A percentile compares a stretch with the other conserved stretches of the same genome.
Conservation (phyloP, 2,113 vertebrate species). For the Podiceps cristatus region DNA sequence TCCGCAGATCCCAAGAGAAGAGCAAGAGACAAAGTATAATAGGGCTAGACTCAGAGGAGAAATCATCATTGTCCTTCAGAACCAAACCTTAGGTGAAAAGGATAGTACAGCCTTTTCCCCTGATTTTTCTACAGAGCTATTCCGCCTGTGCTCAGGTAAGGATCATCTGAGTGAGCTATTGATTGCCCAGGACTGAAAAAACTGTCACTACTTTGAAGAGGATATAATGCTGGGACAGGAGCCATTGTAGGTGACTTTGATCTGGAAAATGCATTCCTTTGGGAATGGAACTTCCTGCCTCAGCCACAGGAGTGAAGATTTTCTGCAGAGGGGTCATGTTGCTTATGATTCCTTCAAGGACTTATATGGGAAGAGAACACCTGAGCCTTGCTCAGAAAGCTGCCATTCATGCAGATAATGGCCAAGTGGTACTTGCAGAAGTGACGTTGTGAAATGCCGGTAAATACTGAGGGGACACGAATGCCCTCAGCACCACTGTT, state of each 20-base stretch:
- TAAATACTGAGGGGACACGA: background rate
- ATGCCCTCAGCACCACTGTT: background rate
- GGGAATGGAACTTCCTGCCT: background rate
- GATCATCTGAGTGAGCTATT: background rate
- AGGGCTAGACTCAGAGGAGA: background rate
- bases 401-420: background rate
- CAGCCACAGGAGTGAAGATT: background rate
- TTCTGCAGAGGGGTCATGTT: background rate
- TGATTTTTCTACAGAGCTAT: background rate
- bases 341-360: accelerated
- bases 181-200: background rate
- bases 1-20: background rate
- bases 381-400: background rate
- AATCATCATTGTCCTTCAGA: background rate
- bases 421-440: background rate
- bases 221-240: background rate
- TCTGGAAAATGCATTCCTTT: background rate
- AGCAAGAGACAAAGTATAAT: background rate
- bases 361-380: background rate
- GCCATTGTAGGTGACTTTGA: background rate
- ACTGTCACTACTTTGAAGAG: background rate
- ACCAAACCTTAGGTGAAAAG: background rate
- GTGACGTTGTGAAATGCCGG: background rate
- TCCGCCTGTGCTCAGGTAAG: background rate
- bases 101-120: background rate